Evolutionary conservation across 92 coral and sea anemone species (phyloP).

Genomic region (Epizoanthus ramosus): DNA sequence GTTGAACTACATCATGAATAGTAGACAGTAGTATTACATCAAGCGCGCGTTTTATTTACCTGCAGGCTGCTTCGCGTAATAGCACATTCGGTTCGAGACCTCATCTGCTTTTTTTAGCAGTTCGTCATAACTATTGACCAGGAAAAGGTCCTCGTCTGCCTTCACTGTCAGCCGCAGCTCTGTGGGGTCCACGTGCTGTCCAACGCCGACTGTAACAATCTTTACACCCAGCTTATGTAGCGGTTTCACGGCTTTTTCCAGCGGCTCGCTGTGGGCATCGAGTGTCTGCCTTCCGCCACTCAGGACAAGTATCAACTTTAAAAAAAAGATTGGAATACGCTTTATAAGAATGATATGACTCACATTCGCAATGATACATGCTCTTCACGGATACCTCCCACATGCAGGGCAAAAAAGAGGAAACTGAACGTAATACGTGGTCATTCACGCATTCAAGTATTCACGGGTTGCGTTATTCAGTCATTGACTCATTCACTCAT

Average conservation of each 20-base stretch:
- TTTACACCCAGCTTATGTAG: slow-evolving; percentile 20
- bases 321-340: not conserved
- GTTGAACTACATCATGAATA: too few species aligned
- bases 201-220: slow-evolving; percentile 25
- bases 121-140: not conserved
- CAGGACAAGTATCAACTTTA: slow-evolving; percentile 21
- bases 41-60: not conserved
- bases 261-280: slow-evolving; percentile 17
- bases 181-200: slow-evolving; percentile 6
- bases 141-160: slow-evolving; percentile 35
- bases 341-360: too few species aligned
- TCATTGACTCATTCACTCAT: too few species aligned
- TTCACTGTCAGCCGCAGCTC: slow-evolving; percentile 31
- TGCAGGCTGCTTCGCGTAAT: not conserved
- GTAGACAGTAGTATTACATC: too few species aligned
- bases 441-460: too few species aligned
- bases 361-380: too few species aligned
- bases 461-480: too few species aligned
- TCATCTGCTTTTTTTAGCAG: slow-evolving; percentile 9
- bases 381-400: too few species aligned
- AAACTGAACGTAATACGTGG: too few species aligned
- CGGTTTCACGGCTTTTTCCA: slow-evolving; percentile 11
- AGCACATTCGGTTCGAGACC: slow-evolving; percentile 22
- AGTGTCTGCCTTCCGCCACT: slow-evolving; percentile 32
- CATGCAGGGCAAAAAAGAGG: too few species aligned